Evolutionary conservation across 2,797 vertebrate species (phyloP), one percentile per base, ranked within the genome.

Genomic region (Paratrypauchen microcephalus): DNA sequence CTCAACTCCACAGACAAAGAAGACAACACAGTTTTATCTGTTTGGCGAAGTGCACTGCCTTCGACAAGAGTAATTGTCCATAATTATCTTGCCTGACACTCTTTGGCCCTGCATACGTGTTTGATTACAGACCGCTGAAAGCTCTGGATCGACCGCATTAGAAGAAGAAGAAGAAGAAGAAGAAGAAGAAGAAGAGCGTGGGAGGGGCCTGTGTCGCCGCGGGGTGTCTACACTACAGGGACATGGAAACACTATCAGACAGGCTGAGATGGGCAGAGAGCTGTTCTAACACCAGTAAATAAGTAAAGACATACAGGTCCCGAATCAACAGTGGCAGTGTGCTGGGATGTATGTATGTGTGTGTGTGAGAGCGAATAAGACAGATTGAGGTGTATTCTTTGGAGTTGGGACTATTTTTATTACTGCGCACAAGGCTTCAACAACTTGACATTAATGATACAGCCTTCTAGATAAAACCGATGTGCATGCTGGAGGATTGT

Each of bases 1-100:
- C 16, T 6, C 16, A 23, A 19, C 24, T 57, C 55, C 26, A 57
- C 55, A 57, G 55, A 91, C 77, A 74, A 91, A 87, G 85, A 87
- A 86, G 60, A 86, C 16, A 28, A 28, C 13, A 18, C 55, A 77
- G 41, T 87, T 94, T 93, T 87, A 88, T 92, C 89, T 84, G 4
- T 86, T 77, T 86, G 76, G 89, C 86, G 86, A 32, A 89, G 89
- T 86, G 85, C 18, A 92, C 88, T 77, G 84, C 86, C 92, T 92
- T 87, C 94, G 90, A 89, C 88, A 88, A 92, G 89, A 89, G 75
- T 94, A 95, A 96, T 95, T 93, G 88, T 86, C 91, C 71, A 82
- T 89, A 94, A 96, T 96, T 95, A 96, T 92, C 94, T 85, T 91
- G 91, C 91, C 89, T 91, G 92, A 91, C 83, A 87, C 47, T n/a